These are phyloP conservation scores for Neodiprion virginianus DNA, from an alignment of 1,140 invertebrate genomes.

Conservation along the genomic window DNA sequence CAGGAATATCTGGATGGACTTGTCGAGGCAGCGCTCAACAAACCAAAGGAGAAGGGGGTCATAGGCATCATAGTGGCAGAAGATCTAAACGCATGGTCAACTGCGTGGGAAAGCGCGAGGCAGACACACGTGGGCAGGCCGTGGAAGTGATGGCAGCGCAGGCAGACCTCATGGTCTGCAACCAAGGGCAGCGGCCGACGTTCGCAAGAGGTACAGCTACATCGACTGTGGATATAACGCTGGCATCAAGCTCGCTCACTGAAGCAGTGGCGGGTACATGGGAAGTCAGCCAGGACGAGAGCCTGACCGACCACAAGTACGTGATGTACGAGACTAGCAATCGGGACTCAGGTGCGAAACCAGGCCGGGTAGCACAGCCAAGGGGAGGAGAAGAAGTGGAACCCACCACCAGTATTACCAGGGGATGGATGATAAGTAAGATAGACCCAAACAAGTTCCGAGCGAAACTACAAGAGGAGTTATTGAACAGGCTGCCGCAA, in stretches of 20 bases:
- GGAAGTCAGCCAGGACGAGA: background rate
- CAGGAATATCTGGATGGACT: conserved; percentile 14
- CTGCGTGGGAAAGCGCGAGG: background rate
- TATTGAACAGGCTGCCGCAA: too few species aligned
- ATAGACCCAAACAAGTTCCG: too few species aligned
- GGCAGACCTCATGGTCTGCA: background rate
- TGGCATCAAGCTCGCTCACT: background rate
- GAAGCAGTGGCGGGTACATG: background rate
- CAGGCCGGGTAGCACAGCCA: too few species aligned
- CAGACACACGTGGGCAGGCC: conserved; percentile 1
- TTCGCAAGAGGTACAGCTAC: background rate
- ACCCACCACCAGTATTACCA: background rate
- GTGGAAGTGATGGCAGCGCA: background rate
- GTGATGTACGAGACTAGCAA: background rate
- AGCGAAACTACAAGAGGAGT: too few species aligned
- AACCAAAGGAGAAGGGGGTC: conserved; percentile 13
- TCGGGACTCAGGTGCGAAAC: background rate
- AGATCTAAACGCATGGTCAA: conserved; percentile 29
- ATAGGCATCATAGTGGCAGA: conserved; percentile 18
- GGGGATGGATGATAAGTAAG: too few species aligned
- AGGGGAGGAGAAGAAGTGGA: background rate
- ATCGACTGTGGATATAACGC: background rate
- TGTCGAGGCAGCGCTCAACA: background rate
- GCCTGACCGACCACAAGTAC: background rate
- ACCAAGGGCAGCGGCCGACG: background rate